A percentile compares a stretch with the other conserved stretches of the same genome.
phyloP scores from a whole-genome alignment of 1,140 invertebrate genomes.

The Achatina immaculata region DNA sequence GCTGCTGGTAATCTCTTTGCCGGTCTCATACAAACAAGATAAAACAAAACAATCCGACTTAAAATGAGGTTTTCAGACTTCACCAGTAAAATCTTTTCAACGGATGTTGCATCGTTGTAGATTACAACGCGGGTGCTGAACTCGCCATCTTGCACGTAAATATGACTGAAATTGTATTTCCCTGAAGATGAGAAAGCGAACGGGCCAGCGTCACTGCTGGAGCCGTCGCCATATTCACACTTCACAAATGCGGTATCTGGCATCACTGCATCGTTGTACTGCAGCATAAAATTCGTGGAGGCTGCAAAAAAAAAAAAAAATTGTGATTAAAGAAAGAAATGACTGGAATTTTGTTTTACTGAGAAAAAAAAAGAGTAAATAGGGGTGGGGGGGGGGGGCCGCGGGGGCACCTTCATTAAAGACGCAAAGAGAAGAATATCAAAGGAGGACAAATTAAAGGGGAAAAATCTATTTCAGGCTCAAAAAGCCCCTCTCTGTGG shows the following conservation, averaged over 20 bases:
- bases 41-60: too few species aligned
- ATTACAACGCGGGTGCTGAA: constrained; percentile 46
- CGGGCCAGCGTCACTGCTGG: background rate
- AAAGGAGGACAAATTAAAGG: too few species aligned
- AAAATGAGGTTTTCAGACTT: too few species aligned
- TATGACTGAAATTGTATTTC: constrained; percentile 3
- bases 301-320: constrained; percentile 32
- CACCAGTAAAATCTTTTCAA: too few species aligned
- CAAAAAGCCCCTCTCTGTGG: too few species aligned
- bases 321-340: background rate
- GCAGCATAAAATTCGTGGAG: constrained; percentile 33
- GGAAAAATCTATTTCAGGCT: too few species aligned
- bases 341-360: background rate
- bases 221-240: constrained; percentile 49
- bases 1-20: too few species aligned
- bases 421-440: too few species aligned
- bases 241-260: constrained; percentile 45
- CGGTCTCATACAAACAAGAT: too few species aligned
- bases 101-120: constrained; percentile 49
- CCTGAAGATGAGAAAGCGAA: constrained; percentile 6
- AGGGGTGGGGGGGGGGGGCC: background rate
- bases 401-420: too few species aligned
- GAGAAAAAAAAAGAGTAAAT: background rate
- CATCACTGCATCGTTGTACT: constrained; percentile 31
- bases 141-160: constrained; percentile 47